These are phyloP conservation scores for Ciconia stormi DNA, from an alignment of 2,113 vertebrate species.

Conservation along the genomic window DNA sequence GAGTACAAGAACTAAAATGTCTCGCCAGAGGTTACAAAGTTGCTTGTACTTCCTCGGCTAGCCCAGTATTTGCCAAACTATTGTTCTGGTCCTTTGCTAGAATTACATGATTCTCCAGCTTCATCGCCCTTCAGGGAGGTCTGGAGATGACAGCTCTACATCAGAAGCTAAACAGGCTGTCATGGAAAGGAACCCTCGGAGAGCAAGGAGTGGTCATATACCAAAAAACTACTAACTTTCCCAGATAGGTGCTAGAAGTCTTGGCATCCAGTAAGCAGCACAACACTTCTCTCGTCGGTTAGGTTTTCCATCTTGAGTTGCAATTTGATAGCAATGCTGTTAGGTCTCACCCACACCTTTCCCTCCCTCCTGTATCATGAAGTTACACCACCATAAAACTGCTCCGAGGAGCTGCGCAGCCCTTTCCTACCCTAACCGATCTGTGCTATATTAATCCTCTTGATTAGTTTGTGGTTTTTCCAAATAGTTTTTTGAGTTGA, in stretches of 20 bases:
- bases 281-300: neutral
- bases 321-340: neutral
- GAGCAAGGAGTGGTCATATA: neutral
- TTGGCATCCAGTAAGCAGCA: neutral
- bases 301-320: neutral
- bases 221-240: neutral
- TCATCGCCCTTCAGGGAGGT: neutral
- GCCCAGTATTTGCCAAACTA: neutral
- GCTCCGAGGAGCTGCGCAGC: neutral
- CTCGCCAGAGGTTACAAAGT: neutral
- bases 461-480: neutral
- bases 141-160: neutral
- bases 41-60: neutral
- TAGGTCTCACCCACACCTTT: neutral
- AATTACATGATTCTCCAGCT: neutral
- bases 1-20: neutral
- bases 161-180: neutral
- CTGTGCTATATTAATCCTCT: neutral
- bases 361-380: neutral
- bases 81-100: neutral
- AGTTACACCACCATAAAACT: neutral
- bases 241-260: neutral
- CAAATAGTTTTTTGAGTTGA: neutral
- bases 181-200: neutral
- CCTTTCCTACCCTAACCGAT: neutral